phyloP scores from a whole-genome alignment of 2,113 vertebrate genomes.

The Neodon shergylaensis region DNA sequence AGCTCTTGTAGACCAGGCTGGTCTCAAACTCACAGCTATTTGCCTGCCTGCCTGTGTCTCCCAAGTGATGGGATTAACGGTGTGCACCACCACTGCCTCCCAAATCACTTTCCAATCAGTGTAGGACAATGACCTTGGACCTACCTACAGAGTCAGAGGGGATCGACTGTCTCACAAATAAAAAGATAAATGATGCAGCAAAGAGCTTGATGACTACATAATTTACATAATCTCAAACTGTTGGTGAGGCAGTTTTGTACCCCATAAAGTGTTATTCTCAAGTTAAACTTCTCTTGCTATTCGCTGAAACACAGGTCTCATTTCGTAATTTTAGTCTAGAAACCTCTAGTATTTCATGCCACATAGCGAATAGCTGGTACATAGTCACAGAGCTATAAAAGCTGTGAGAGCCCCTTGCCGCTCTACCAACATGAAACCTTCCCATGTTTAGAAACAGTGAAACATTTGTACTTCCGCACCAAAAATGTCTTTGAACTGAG shows the following conservation, averaged over 20 bases:
- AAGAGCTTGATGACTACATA: slow-evolving; percentile 1
- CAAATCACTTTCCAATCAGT: background rate
- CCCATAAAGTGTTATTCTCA: background rate
- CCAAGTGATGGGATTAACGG: too few relatives aligned
- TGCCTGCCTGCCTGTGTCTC: too few relatives aligned
- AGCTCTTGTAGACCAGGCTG: too few relatives aligned
- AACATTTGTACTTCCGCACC: background rate
- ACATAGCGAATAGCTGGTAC: too few relatives aligned
- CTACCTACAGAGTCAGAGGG: background rate
- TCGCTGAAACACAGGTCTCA: background rate
- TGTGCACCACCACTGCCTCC: too few relatives aligned
- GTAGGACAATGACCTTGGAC: background rate
- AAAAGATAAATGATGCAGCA: background rate
- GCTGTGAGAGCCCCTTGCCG: background rate
- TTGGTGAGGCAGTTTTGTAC: background rate
- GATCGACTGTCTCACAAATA: slow-evolving; percentile 47
- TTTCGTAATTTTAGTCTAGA: background rate
- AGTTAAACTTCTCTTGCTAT: background rate
- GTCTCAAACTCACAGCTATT: too few relatives aligned
- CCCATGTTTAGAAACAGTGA: background rate
- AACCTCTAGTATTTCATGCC: background rate
- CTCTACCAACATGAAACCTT: background rate
- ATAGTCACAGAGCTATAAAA: background rate
- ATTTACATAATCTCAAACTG: slow-evolving; percentile 24
- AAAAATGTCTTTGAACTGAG: background rate